Base-by-base conservation (phyloP, 2,888 invertebrate genomes). In the Trachelus tabidus region DNA sequence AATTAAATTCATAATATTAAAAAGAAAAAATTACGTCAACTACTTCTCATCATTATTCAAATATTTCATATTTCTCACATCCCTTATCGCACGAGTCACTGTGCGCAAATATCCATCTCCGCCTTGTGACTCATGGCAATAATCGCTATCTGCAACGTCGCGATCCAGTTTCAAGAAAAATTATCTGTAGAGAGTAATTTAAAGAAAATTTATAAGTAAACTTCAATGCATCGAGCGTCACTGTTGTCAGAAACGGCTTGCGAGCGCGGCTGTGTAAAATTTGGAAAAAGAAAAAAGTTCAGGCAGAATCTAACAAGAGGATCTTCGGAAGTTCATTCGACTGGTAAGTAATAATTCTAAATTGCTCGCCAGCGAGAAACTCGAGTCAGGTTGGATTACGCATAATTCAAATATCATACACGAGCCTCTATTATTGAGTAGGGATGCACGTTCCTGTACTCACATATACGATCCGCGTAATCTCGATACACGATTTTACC, bases 341-440 rank as follows among this genome's bases (percentile, higher is more conserved):
- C 56, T 56, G 23, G 56, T 56, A 56, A 56, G 23, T 56, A 56
- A 56, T 56, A 56, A 56, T 56, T 56, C 56, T 56, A 56, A 56
- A 56, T 56, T 56, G 23, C 56, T 56, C 56, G 2, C 23, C 56
- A 56, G 56, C 23, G 23, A 56, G 56, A 56, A 56, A 56, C 56
- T 56, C 9, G 56, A 56, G 56, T 9, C 56, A 56, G 56, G 56
- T 56, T 56, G 56, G 56, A 56, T 56, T 56, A 56, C 31, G 71
- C 71, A 71, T 71, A 34, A 71, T 34, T 71, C 71, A 34, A 71
- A 71, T 71, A 71, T 71, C 34, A 71, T 71, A 31, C 71, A 34
- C 71, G 71, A 56, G 56, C 56, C 56, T 56, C 56, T 3, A 56
- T 56, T 56, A 56, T 56, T 56, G 56, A 56, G 56, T 9, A 23